These are phyloP conservation scores for Orycteropus afer DNA, from an alignment of 2,113 vertebrate genomes.

Conservation along the genomic window DNA sequence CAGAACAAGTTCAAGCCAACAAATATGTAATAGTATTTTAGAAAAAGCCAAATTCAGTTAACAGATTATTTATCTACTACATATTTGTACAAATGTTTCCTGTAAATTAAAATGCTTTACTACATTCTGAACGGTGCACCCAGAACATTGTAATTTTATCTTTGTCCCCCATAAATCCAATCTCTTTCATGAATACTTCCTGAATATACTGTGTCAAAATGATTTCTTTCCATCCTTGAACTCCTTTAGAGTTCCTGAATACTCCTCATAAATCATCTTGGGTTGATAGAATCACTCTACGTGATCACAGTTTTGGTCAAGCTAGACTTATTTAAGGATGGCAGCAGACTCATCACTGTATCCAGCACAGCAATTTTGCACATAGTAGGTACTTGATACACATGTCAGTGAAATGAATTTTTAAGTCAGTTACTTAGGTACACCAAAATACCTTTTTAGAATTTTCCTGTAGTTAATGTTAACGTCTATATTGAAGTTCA, in stretches of 20 bases:
- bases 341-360: neutral
- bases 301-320: neutral
- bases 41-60: neutral
- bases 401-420: neutral
- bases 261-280: neutral
- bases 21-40: neutral
- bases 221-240: neutral
- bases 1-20: neutral
- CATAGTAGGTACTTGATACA: neutral
- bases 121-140: neutral
- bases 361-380: neutral
- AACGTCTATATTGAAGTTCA: neutral
- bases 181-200: neutral
- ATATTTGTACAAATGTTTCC: neutral
- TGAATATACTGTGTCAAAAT: neutral
- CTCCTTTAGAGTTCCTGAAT: neutral
- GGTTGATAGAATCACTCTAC: neutral
- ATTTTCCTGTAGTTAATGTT: neutral
- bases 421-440: neutral
- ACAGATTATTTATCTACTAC: neutral
- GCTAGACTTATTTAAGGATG: neutral
- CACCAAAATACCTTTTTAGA: neutral
- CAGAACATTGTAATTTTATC: neutral
- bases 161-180: neutral
- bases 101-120: neutral